A percentile compares a stretch with the other conserved stretches of the same genome.
phyloP scores from a whole-genome alignment of 2,888 invertebrate genomes.

The Diplolepis rosae region DNA sequence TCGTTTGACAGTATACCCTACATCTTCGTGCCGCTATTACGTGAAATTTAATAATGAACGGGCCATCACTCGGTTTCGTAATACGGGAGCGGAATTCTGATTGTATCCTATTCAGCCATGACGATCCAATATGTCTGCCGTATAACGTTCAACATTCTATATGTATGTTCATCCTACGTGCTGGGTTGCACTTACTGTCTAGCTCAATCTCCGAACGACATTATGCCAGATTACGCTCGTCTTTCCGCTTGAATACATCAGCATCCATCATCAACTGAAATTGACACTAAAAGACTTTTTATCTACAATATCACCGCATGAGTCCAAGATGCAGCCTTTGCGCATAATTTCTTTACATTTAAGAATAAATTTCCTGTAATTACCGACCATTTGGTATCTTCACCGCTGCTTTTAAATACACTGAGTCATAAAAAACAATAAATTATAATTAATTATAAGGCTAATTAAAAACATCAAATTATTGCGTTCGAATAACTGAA shows the following conservation, averaged over 20 bases:
- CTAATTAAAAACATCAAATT: too few species aligned
- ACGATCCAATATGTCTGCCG: constrained; percentile 66
- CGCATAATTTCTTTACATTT: not conserved
- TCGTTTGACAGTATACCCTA: constrained; percentile 37
- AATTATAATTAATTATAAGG: too few species aligned
- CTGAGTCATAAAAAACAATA: not conserved
- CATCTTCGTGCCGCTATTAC: constrained; percentile 57
- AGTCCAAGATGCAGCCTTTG: constrained; percentile 9
- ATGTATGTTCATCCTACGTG: constrained; percentile 4
- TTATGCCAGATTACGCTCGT: constrained; percentile 59
- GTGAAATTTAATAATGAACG: constrained; percentile 65
- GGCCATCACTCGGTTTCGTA: constrained; percentile 49
- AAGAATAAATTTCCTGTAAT: constrained; percentile 7
- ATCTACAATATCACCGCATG: not conserved
- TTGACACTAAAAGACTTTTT: constrained; percentile 16
- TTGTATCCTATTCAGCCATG: constrained; percentile 63
- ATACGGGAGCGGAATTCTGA: constrained; percentile 63
- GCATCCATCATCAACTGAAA: constrained; percentile 28
- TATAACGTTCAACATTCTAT: constrained; percentile 50
- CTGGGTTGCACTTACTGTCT: not conserved
- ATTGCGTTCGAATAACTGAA: too few species aligned
- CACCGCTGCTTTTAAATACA: not conserved
- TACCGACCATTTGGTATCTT: constrained; percentile 2
- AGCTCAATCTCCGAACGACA: constrained; percentile 51
- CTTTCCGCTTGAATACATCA: constrained; percentile 28